Conservation (phyloP, 1,140 invertebrate genomes). For the Caerostris darwini region DNA sequence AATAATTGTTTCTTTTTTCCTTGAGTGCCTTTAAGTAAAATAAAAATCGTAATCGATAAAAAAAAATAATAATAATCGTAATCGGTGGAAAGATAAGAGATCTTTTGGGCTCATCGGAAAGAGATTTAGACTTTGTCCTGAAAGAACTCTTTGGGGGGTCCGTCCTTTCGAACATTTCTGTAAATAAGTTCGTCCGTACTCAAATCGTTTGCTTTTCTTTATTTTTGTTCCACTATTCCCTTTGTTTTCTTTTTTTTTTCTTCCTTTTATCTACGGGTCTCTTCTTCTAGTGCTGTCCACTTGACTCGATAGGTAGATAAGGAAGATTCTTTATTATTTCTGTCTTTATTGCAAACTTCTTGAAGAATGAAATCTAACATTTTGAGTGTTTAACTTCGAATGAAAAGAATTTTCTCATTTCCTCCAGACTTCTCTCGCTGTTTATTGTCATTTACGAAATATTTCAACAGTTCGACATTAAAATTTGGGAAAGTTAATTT, state of each 20-base stretch:
- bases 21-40: neutral
- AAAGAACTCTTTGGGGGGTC: slow-evolving; percentile 25
- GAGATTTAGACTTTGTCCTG: slow-evolving; percentile 24
- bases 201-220: slow-evolving; percentile 25
- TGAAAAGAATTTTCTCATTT: neutral
- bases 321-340: slow-evolving; percentile 21
- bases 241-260: neutral
- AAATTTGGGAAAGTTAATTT: too few relatives aligned
- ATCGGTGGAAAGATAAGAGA: neutral
- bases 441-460: too few relatives aligned
- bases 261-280: neutral
- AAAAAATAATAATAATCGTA: neutral
- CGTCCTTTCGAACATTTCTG: neutral
- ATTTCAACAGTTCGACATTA: too few relatives aligned
- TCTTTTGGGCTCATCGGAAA: neutral
- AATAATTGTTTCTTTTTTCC: slow-evolving; percentile 15
- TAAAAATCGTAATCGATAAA: neutral
- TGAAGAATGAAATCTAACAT: neutral
- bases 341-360: slow-evolving; percentile 3
- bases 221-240: neutral
- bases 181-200: slow-evolving; percentile 20
- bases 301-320: neutral
- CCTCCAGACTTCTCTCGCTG: too few relatives aligned
- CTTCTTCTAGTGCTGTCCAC: neutral
- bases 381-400: neutral